phyloP scores from a whole-genome alignment of 35 echinoderm and acorn worm species.

The Holothuria glaberrima region DNA sequence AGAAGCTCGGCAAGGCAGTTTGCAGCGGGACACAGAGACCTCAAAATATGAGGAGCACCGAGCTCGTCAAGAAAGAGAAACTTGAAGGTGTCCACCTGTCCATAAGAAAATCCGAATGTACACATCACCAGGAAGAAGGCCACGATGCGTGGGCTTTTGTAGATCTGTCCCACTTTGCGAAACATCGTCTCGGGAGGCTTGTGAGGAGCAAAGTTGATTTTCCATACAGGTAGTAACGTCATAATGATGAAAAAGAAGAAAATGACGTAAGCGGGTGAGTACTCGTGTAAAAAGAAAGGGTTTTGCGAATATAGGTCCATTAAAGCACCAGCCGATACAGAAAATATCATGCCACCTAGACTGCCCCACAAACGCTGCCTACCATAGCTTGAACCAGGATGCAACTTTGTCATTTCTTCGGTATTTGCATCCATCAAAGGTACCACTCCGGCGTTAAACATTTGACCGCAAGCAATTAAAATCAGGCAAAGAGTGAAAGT shows the following conservation, averaged over 20 bases:
- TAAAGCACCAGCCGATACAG: constrained; percentile 53
- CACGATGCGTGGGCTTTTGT: constrained; percentile 57
- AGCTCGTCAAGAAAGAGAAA: constrained; percentile 76
- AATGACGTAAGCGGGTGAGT: constrained; percentile 59
- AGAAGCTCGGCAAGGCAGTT: constrained; percentile 71
- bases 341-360: constrained; percentile 60
- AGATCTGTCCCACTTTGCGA: constrained; percentile 36
- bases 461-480: constrained; percentile 52
- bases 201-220: constrained; percentile 68
- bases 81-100: constrained; percentile 61
- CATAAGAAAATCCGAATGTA: constrained; percentile 68
- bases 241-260: constrained; percentile 63
- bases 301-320: constrained; percentile 55
- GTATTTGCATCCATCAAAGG: constrained; percentile 64
- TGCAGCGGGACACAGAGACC: constrained; percentile 60
- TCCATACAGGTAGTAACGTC: constrained; percentile 55
- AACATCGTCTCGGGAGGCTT: constrained; percentile 50
- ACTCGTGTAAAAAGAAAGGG: constrained; percentile 58
- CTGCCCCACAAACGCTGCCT: constrained; percentile 77
- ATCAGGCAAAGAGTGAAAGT: constrained; percentile 47
- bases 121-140: constrained; percentile 63
- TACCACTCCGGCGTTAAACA: constrained; percentile 30
- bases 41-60: constrained; percentile 53
- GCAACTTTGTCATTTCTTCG: constrained; percentile 25
- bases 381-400: constrained; percentile 49